Conservation (phyloP, 2,888 invertebrate species). For the Chesias legatella region DNA sequence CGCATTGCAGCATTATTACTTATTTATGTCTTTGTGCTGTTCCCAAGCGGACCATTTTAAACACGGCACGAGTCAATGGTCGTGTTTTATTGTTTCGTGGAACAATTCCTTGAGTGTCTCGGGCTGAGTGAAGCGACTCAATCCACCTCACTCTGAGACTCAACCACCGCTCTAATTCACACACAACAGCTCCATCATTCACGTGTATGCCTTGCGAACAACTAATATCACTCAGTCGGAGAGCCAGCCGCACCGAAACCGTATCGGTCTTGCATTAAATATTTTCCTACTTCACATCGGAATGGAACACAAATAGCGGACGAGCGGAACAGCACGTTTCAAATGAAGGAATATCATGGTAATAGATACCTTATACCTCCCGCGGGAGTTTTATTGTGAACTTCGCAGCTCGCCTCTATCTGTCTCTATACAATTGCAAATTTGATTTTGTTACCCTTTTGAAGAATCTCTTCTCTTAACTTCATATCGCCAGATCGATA, state of each 20-base stretch:
- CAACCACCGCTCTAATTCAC: conserved; percentile 29
- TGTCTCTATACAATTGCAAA: conserved; percentile 26
- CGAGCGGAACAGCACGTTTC: conserved; percentile 31
- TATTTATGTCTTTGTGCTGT: conserved; percentile 67
- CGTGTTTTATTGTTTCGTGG: conserved; percentile 44
- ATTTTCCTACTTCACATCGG: conserved; percentile 29
- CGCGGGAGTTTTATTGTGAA: conserved; percentile 21
- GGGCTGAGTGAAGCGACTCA: conserved; percentile 40
- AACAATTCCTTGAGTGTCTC: conserved; percentile 33
- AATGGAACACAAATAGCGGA: conserved; percentile 38
- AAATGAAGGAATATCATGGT: conserved; percentile 31
- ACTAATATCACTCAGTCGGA: conserved; percentile 25
- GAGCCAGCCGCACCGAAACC: conserved; percentile 6
- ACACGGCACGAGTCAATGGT: conserved; percentile 36
- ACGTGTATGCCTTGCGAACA: conserved; percentile 30
- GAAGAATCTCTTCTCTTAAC: conserved; percentile 24
- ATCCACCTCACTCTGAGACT: conserved; percentile 33
- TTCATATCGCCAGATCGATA: conserved; percentile 6
- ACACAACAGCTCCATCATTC: conserved; percentile 34
- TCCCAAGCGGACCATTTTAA: conserved; percentile 51
- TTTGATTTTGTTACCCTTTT: conserved; percentile 22
- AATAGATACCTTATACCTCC: conserved; percentile 4
- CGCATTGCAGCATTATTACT: conserved; percentile 73
- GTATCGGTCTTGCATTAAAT: conserved; percentile 29
- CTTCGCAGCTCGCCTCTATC: conserved; percentile 11